Conservation (phyloP, 1,140 invertebrate species). For the Bombus breviceps region DNA sequence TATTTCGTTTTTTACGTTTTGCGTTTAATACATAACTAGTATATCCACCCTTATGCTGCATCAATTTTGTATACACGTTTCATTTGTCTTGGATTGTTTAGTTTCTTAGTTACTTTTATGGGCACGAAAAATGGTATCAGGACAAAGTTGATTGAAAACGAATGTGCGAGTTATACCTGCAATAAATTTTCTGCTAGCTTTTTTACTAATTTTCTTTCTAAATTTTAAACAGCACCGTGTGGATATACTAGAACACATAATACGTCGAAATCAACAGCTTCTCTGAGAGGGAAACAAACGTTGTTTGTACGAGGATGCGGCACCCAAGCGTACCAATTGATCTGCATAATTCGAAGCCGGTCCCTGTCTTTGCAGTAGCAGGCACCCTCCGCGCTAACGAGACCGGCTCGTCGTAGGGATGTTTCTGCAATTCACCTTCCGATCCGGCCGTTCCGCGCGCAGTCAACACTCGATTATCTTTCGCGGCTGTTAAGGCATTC, state of each 20-base stretch:
- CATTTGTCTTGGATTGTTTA: no score
- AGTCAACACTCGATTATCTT: constrained; percentile 78
- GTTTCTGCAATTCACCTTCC: constrained; percentile 82
- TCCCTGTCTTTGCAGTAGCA: constrained; percentile 50
- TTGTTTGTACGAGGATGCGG: constrained; percentile 29
- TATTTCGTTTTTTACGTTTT: no score
- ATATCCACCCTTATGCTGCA: no score
- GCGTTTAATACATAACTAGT: no score
- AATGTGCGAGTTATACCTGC: no score
- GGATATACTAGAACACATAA: neutral
- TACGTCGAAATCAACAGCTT: neutral
- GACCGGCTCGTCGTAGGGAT: constrained; percentile 70
- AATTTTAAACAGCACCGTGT: no score
- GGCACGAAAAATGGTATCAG: no score
- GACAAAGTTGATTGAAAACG: no score
- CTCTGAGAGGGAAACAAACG: constrained; percentile 12
- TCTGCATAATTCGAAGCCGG: constrained; percentile 77
- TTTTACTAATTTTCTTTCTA: no score
- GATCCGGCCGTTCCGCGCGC: constrained; percentile 57
- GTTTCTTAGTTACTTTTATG: no score
- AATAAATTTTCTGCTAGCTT: no score
- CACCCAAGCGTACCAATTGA: constrained; percentile 67
- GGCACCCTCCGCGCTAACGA: constrained; percentile 75
- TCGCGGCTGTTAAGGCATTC: constrained; percentile 79
- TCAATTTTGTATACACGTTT: no score